These are phyloP conservation scores for Siniperca undulata DNA, from an alignment of 2,797 vertebrate species.

Conservation along the genomic window DNA sequence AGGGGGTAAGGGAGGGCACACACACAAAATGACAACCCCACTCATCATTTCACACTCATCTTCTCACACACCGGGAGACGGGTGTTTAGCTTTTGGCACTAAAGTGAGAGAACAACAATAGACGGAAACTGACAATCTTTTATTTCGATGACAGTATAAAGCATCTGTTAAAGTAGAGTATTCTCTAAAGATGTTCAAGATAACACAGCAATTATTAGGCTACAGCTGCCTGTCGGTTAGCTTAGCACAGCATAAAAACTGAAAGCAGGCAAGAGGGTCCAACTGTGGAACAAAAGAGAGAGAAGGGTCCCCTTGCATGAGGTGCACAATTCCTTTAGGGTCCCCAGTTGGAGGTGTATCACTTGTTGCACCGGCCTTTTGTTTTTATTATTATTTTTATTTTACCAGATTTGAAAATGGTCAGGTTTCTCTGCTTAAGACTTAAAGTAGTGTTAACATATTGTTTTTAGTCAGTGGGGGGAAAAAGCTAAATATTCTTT, in stretches of 20 bases:
- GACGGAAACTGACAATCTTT: neutral
- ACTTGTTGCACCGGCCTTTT: neutral
- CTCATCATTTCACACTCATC: constrained; percentile 29
- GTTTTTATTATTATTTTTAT: neutral
- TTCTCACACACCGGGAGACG: constrained; percentile 6
- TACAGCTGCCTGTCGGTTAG: neutral
- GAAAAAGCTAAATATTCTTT: neutral
- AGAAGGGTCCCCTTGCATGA: too few relatives aligned
- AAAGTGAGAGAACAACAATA: neutral
- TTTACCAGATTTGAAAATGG: neutral
- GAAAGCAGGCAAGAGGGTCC: neutral
- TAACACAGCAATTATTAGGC: neutral
- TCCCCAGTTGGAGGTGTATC: too few relatives aligned
- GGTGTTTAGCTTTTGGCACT: constrained; percentile 18
- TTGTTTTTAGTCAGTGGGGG: too few relatives aligned
- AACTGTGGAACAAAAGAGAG: neutral
- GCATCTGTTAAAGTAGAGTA: neutral
- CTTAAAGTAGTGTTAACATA: neutral
- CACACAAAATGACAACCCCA: constrained; percentile 4
- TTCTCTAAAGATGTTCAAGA: neutral
- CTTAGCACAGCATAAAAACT: neutral
- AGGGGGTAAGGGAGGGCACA: constrained; percentile 86
- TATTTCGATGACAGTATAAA: neutral
- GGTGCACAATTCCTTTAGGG: neutral
- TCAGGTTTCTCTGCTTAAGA: neutral